These are phyloP conservation scores for Sphaeramia orbicularis DNA, from an alignment of 2,797 vertebrate species.

Conservation along the genomic window DNA sequence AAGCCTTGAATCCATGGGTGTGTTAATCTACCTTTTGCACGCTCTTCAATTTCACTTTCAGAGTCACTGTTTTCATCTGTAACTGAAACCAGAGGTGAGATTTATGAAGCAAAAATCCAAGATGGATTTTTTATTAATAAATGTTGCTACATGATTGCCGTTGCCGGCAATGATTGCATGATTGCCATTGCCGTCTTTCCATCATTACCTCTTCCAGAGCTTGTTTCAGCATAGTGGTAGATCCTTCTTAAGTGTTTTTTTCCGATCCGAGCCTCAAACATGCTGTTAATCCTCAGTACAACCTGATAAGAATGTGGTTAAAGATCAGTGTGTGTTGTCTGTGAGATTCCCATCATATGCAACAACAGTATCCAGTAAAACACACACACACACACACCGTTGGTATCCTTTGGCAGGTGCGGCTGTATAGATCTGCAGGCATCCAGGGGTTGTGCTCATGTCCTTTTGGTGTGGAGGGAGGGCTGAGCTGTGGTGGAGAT, in stretches of 20 bases:
- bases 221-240: conserved; percentile 90
- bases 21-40: conserved; percentile 85
- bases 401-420: conserved; percentile 72
- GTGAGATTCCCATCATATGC: no score
- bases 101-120: not conserved
- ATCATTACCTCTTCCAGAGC: conserved; percentile 90
- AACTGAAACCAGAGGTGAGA: conserved; percentile 71
- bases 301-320: conserved; percentile 47
- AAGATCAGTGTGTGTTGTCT: not conserved
- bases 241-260: conserved; percentile 91
- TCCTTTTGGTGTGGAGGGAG: conserved; percentile 64
- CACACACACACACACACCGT: conserved; percentile 63
- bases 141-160: not conserved
- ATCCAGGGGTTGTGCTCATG: conserved; percentile 54
- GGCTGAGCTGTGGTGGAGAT: conserved; percentile 88
- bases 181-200: no score
- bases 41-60: conserved; percentile 92
- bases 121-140: no score
- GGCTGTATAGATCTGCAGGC: conserved; percentile 52
- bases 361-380: not conserved
- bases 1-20: not conserved
- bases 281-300: conserved; percentile 90
- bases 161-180: no score
- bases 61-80: conserved; percentile 95
- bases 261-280: conserved; percentile 90